Evolutionary conservation across 92 coral and sea anemone genomes (phyloP).

Genomic region (Zoanthus solanderi): DNA sequence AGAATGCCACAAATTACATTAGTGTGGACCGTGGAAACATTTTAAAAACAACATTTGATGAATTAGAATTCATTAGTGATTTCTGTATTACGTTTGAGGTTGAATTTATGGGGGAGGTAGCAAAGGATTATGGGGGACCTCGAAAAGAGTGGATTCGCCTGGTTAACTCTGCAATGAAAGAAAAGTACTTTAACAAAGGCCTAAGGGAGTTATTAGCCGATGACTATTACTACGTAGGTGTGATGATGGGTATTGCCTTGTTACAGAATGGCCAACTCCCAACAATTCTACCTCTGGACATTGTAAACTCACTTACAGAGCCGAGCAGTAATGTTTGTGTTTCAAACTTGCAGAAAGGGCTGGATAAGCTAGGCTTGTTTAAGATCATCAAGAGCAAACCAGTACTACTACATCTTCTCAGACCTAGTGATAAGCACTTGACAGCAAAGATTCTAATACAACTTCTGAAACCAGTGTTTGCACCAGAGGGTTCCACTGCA

Average conservation of each 20-base stretch:
- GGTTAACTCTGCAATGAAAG: conserved; percentile 25
- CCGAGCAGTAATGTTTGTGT: conserved; percentile 32
- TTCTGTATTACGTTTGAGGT: conserved; percentile 64
- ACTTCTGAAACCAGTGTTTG: conserved; percentile 58
- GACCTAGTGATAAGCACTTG: conserved; percentile 48
- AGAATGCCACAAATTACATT: not conserved
- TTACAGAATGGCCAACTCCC: conserved; percentile 50
- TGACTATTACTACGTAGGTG: conserved; percentile 36
- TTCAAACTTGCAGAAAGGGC: conserved; percentile 60
- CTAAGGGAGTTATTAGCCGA: conserved; percentile 24
- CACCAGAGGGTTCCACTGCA: conserved; percentile 64
- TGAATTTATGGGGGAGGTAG: conserved; percentile 61
- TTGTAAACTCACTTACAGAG: conserved; percentile 38
- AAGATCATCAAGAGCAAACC: conserved; percentile 52
- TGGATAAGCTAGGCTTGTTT: conserved; percentile 65
- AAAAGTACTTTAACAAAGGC: conserved; percentile 46
- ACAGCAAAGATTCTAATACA: conserved; percentile 65
- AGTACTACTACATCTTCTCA: conserved; percentile 63
- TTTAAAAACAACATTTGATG: conserved; percentile 25
- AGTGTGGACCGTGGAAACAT: conserved; percentile 33
- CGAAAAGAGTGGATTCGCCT: conserved; percentile 54
- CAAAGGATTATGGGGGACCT: conserved; percentile 63
- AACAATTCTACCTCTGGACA: conserved; percentile 43
- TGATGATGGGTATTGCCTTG: conserved; percentile 49
- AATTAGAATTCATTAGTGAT: conserved; percentile 53